Base-by-base conservation (phyloP, 2,113 vertebrate genomes). In the Vulpes lagopus region DNA sequence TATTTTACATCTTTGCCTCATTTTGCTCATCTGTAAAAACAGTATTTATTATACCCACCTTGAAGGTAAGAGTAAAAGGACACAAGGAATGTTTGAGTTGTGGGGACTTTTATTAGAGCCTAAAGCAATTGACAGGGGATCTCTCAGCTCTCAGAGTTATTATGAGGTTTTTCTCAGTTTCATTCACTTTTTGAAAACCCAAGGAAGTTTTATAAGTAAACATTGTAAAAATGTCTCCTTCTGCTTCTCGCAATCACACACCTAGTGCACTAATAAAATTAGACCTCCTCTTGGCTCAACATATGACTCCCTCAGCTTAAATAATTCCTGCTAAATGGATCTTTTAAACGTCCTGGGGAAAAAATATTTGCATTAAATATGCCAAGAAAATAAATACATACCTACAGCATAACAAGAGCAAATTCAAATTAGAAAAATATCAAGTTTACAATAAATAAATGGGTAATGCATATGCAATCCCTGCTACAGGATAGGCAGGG, bases 271-370 rank as follows among this genome's bases (percentile, higher is more conserved):
- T 95, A 92, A 96, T 96, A 97, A 98, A 97, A 97, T 91, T 91
- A 97, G 88, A 93, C 95, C 55, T 53, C 49, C 27, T n/a, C n/a
- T 96, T 86, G 80, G 27, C 12, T 67, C 83, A 92, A 73, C 64
- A 87, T 94, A 96, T 32, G 93, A 82, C 55, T 97, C 96, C 93
- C 94, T 91, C 11, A 30, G 85, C 93, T 93, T 94, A 89, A 91
- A 95, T 97, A 95, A 95, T 97, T 97, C 65, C 91, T 92, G 73
- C 38, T 96, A 96, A 97, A 95, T 89, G 73, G 95, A 89, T 93
- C 20, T 96, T 89, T 92, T 38, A 94, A 95, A 97, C 93, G 76
- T 97, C 88, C 87, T 97, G 65, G 64, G 94, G 92, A 73, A 97
- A 64, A 97, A 95, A 95, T 73, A 85, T 92, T 74, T 94, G 59